Base-by-base conservation (phyloP, 2,888 invertebrate genomes). In the Hyles lineata region DNA sequence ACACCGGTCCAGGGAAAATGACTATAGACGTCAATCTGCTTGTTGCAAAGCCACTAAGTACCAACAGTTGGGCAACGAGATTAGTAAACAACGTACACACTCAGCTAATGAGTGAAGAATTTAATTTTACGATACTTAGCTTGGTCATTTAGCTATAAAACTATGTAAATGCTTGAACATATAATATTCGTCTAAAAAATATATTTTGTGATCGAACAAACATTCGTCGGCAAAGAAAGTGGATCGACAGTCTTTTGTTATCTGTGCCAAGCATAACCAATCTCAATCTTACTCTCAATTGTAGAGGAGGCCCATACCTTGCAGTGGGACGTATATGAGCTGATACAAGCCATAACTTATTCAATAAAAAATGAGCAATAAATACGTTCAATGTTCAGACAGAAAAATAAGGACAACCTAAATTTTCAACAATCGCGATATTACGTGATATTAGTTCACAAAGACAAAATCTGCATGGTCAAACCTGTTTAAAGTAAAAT, bases 1-100 rank as follows among this genome's bases (percentile, higher is more conserved):
- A 67, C 63, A 67, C 63, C 23, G 3, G 63, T 67, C 63, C 63
- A 67, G 63, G 63, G 63, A 67, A 67, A 67, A 67, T 43, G 21
- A 43, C 63, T 67, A 43, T 67, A 63, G 63, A 32, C 35, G 21
- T 35, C 63, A 67, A 67, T 67, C 21, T 43, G 15, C 43, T 67
- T 43, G 35, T 67, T 43, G 63, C 63, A 43, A 67, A 67, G 11
- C 63, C 63, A 43, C 63, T 21, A 43, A 67, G 63, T 67, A 67
- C 21, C 43, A 21, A 67, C 11, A 67, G 63, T 67, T 67, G 50
- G 21, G 63, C 63, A 67, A 67, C 63, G 15, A 67, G 63, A 9
- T n/a, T n/a, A 55, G 55, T 55, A 55, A 67, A 67, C 63, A 67
- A 67, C 43, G n/a, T 43, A 43, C 4, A n/a, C 21, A 50, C 50